Base-by-base conservation (phyloP, 1,140 invertebrate genomes). In the Streblospio benedicti region DNA sequence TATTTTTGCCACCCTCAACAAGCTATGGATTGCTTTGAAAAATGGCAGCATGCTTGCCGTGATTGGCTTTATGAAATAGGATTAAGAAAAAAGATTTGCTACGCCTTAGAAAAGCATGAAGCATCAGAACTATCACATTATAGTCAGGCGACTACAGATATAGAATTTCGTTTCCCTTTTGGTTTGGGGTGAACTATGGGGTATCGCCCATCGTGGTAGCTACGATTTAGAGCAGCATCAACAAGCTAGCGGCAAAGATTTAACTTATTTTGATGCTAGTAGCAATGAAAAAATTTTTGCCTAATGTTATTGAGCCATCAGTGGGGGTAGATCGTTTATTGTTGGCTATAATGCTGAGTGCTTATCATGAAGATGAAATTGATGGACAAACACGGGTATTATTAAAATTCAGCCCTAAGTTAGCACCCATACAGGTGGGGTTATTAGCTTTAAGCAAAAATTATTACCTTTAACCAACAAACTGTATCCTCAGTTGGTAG, bases 1-100 rank as follows among this genome's bases (percentile, higher is more conserved):
- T 56, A 55, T 31, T 58, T 58, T 56, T 54, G 4, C 23, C 23
- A 58, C 14, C 57, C 57, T 23, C 20, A 54, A 9, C 16, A 27
- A 38, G 35, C 9, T 38, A n/a, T 9, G n/a, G 9, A 38, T 9
- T 38, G 35, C 9, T 38, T 38, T 38, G 35, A 9, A 9, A 9
- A 38, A 9, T 38, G 35, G 35, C 9, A 38, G n/a, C 9, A 38
- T 38, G n/a, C 9, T 9, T n/a, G 35, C 35, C 9, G 9, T 9
- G n/a, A 38, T n/a, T 38, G n/a, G 9, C n/a, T 9, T 38, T n/a
- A n/a, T 38, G n/a, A 38, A 38, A 9, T 38, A 38, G 35, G 35
- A 9, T 9, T 38, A 9, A 9, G 35, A 38, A 9, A 9, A 9
- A n/a, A 38, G n/a, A n/a, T n/a, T 38, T 38, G n/a, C n/a, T 38